These are phyloP conservation scores for Daubentonia madagascariensis DNA, from an alignment of 2,113 vertebrate species.

Conservation along the genomic window DNA sequence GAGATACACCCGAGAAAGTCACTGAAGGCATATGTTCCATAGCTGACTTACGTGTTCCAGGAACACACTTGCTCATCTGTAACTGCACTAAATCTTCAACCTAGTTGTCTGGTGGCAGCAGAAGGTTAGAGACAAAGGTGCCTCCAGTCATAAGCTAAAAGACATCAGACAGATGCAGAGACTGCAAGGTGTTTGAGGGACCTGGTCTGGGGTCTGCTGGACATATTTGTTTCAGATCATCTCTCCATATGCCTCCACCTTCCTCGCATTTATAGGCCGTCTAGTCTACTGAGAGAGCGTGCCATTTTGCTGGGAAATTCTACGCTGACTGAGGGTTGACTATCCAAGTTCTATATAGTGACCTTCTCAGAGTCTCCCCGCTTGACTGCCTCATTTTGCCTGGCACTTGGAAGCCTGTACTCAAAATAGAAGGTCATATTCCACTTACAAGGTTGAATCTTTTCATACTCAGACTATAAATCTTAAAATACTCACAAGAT, in stretches of 20 bases:
- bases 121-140: not conserved
- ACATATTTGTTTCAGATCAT: not conserved
- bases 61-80: not conserved
- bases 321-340: not conserved
- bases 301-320: not conserved
- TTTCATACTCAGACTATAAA: not conserved
- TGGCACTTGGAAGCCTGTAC: not conserved
- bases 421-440: not conserved
- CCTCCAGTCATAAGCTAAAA: not conserved
- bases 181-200: not conserved
- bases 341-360: not conserved
- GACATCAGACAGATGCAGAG: not conserved
- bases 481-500: not conserved
- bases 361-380: not conserved
- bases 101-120: not conserved
- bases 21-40: not conserved
- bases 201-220: not conserved
- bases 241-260: too few relatives aligned
- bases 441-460: not conserved
- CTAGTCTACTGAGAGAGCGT: not conserved
- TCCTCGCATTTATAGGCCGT: not conserved
- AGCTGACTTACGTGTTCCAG: not conserved
- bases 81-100: not conserved
- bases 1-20: not conserved
- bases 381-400: not conserved